Evolutionary conservation across 2,888 invertebrate genomes (phyloP).

Genomic region (Pyrgus malvae): DNA sequence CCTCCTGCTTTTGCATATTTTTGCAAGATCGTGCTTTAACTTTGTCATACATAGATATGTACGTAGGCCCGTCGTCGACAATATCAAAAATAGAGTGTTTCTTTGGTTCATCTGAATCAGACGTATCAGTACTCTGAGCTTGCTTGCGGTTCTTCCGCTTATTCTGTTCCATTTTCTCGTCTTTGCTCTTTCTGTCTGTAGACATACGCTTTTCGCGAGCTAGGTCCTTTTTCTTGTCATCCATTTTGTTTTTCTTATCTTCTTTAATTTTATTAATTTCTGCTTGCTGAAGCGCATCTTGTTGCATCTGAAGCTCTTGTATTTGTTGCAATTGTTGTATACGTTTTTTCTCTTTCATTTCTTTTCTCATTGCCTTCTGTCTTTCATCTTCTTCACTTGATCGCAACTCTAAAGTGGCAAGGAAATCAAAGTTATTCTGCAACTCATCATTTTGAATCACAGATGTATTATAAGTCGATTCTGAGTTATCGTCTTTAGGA

Average conservation of each 20-base stretch:
- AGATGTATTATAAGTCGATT: conserved; percentile 44
- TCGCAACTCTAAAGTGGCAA: conserved; percentile 80
- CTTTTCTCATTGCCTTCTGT: conserved; percentile 77
- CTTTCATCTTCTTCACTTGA: conserved; percentile 83
- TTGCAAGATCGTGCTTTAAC: conserved; percentile 96
- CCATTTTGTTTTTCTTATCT: conserved; percentile 64
- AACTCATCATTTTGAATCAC: conserved; percentile 47
- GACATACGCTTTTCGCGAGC: conserved; percentile 76
- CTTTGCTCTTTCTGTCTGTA: conserved; percentile 75
- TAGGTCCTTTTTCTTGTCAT: conserved; percentile 72
- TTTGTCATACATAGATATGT: conserved; percentile 99
- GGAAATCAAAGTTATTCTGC: conserved; percentile 80
- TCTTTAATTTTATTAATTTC: conserved; percentile 69
- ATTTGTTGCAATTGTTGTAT: conserved; percentile 76
- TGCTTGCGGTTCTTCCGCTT: conserved; percentile 72
- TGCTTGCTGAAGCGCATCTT: conserved; percentile 66
- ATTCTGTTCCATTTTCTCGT: conserved; percentile 63
- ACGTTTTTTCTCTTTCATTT: conserved; percentile 80
- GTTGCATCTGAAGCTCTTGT: conserved; percentile 76
- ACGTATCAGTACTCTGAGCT: conserved; percentile 83
- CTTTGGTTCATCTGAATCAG: conserved; percentile 91
- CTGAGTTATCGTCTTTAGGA: conserved; percentile 50
- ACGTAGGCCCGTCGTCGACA: conserved; percentile 93
- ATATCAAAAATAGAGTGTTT: conserved; percentile 96
- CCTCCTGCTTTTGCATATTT: conserved; percentile 95